Percentiles rank a stretch among this genome's conserved stretches.
Evolutionary conservation across 1,140 invertebrate genomes (phyloP).

Genomic region (Habropoda laboriosa): DNA sequence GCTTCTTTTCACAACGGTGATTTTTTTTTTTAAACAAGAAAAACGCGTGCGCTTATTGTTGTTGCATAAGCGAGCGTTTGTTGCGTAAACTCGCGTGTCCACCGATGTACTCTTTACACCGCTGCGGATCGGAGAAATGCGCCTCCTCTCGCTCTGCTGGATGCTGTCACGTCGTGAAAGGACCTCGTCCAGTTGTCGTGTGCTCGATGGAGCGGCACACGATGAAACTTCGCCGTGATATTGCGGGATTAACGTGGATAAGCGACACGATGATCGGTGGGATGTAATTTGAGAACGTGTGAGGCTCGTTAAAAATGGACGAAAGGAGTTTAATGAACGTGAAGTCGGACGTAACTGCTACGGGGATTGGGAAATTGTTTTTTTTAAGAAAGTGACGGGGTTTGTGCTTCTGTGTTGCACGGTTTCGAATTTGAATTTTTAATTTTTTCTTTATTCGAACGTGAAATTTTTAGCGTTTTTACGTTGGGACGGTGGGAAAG

Average conservation of each 20-base stretch:
- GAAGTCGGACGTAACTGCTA: too few species aligned
- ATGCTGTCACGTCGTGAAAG: background rate
- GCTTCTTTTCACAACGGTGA: conserved; percentile 2
- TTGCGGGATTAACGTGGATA: too few species aligned
- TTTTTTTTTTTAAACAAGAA: conserved; percentile 16
- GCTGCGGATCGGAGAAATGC: background rate
- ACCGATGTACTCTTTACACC: background rate
- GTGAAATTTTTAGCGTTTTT: too few species aligned
- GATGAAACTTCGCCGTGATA: background rate
- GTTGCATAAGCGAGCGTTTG: conserved; percentile 8
- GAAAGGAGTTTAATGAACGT: too few species aligned
- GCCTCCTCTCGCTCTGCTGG: background rate
- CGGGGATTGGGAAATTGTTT: too few species aligned
- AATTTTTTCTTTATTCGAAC: too few species aligned
- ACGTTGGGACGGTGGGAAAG: too few species aligned
- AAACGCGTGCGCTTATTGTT: conserved; percentile 10
- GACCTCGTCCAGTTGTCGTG: background rate
- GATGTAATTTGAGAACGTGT: background rate
- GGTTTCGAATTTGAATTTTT: too few species aligned
- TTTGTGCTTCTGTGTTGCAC: too few species aligned
- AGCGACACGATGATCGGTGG: background rate
- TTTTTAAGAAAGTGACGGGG: too few species aligned
- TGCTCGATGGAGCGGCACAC: background rate
- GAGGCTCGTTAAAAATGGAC: too few species aligned
- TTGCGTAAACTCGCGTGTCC: conserved; percentile 8